phyloP scores from a whole-genome alignment of 35 echinoderm and acorn worm genomes.

The Strongylocentrotus purpuratus region DNA sequence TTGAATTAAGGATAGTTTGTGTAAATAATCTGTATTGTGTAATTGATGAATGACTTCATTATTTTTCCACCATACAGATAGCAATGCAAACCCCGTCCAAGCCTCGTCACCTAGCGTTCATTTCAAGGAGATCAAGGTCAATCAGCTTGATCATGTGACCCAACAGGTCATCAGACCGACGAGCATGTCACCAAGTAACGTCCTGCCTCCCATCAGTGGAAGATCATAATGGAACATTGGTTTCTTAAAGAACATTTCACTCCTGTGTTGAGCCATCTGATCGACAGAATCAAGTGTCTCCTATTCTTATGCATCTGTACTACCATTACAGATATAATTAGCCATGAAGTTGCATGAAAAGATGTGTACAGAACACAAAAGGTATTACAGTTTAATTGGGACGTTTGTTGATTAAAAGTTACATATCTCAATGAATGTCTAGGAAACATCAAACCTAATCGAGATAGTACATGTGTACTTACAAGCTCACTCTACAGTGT shows the following conservation, averaged over 20 bases:
- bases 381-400: no score
- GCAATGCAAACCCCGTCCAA: not conserved
- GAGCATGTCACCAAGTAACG: conserved; percentile 67
- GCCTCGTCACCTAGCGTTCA: conserved; percentile 38
- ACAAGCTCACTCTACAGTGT: no score
- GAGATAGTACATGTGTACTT: no score
- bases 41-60: not conserved
- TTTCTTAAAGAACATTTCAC: not conserved
- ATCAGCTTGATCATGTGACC: conserved; percentile 84
- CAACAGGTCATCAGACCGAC: conserved; percentile 69
- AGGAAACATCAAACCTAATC: no score
- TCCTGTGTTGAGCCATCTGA: not conserved
- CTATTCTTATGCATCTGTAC: not conserved
- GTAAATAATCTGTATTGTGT: not conserved
- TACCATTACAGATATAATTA: no score
- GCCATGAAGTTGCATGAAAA: no score
- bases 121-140: conserved; percentile 81
- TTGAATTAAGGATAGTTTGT: no score
- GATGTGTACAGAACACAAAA: no score
- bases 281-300: not conserved
- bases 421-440: no score
- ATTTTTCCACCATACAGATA: not conserved
- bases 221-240: conserved; percentile 44
- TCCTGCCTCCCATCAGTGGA: conserved; percentile 80
- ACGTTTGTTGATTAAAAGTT: no score